These are phyloP conservation scores for Andrena chrysosceles DNA, from an alignment of 2,888 invertebrate species.

Conservation along the genomic window DNA sequence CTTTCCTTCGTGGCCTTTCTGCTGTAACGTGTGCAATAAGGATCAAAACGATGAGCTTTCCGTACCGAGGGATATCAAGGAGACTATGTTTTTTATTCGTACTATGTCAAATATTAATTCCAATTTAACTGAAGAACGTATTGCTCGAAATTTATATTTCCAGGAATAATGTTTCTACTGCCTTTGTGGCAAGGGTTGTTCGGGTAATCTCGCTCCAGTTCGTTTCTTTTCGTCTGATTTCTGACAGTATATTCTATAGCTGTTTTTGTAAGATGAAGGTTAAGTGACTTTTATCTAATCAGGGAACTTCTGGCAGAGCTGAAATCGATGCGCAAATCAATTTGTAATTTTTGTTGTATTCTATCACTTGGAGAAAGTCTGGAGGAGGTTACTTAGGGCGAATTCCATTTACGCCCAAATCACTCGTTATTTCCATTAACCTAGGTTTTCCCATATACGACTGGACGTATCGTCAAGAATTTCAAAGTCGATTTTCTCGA, in stretches of 20 bases:
- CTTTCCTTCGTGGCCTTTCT: conserved; percentile 27
- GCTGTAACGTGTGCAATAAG: conserved; percentile 57
- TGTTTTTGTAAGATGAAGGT: conserved; percentile 10
- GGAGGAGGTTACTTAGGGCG: conserved; percentile 11
- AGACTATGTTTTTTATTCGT: background rate
- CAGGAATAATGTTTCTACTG: conserved; percentile 1
- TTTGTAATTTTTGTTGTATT: background rate
- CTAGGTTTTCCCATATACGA: no score
- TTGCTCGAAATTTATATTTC: conserved; percentile 5
- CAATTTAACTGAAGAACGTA: background rate
- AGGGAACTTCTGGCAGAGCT: background rate
- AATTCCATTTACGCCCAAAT: no score
- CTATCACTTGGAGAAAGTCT: background rate
- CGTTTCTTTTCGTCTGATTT: background rate
- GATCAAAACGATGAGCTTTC: conserved; percentile 48
- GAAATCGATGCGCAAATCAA: background rate
- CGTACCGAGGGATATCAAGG: conserved; percentile 24
- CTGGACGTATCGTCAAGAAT: no score
- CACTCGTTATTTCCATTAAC: no score
- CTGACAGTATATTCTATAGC: background rate
- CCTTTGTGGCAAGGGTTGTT: background rate
- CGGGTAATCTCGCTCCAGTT: conserved; percentile 11
- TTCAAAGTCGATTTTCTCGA: no score
- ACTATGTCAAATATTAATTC: background rate
- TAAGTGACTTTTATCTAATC: background rate